phyloP scores from a whole-genome alignment of 2,113 vertebrate genomes.

The Gulo gulo region DNA sequence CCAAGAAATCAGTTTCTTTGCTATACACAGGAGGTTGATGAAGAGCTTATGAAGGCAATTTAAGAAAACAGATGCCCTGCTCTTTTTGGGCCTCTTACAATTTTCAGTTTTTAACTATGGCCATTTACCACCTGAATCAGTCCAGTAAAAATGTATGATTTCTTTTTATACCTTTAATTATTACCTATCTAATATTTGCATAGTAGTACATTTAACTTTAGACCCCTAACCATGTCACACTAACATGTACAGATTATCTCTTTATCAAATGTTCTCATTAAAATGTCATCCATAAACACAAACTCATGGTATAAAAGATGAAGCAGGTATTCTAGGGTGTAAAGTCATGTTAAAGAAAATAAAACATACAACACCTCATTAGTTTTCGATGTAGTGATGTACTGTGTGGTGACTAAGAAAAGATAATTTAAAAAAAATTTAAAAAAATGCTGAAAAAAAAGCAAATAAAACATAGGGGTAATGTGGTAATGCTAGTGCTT shows the following conservation, averaged over 20 bases:
- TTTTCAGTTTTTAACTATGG: not conserved
- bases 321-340: not conserved
- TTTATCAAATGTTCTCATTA: constrained; percentile 24
- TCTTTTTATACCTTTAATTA: not conserved
- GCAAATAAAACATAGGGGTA: not conserved
- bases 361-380: not conserved
- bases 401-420: no score
- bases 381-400: no score
- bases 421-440: no score
- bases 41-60: not conserved
- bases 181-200: not conserved
- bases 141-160: not conserved
- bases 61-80: not conserved
- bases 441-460: no score
- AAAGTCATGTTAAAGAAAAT: constrained; percentile 5
- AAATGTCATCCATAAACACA: not conserved
- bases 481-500: not conserved
- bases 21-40: not conserved
- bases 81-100: not conserved
- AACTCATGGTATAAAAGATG: not conserved
- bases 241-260: not conserved
- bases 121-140: not conserved
- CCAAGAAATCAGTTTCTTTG: constrained; percentile 2
- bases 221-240: not conserved
- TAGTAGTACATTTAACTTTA: not conserved